Conservation (phyloP, 2,113 vertebrate species). For the Pao palembangensis region DNA sequence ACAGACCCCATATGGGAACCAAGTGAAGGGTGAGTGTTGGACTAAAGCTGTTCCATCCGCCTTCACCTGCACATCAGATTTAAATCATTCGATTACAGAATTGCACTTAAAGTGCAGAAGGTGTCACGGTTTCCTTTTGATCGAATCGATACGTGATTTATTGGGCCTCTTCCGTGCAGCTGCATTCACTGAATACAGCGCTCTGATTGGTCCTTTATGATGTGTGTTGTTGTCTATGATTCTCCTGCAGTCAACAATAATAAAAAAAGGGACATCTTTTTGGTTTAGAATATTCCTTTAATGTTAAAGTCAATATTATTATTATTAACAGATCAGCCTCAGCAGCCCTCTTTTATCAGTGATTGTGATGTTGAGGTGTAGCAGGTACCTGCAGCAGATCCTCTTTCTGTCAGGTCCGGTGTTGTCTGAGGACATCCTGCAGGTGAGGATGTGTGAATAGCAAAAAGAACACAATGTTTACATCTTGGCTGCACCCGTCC, state of each 20-base stretch:
- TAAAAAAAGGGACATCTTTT: background rate
- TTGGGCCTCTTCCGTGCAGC: constrained; percentile 18
- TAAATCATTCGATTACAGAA: background rate
- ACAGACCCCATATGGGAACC: constrained; percentile 36
- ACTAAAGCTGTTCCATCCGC: background rate
- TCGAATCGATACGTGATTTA: background rate
- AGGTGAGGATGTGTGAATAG: background rate
- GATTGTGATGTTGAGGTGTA: constrained; percentile 2
- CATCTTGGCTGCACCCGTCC: background rate
- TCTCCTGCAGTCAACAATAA: background rate
- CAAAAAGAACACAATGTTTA: background rate
- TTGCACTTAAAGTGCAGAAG: background rate
- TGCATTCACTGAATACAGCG: constrained; percentile 13
- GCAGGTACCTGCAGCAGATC: constrained; percentile 35
- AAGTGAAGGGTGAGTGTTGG: constrained; percentile 68
- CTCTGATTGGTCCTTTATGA: constrained; percentile 3
- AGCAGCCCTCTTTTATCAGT: background rate
- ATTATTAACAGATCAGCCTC: constrained; percentile 10
- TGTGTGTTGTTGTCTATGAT: constrained; percentile 2
- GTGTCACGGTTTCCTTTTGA: background rate
- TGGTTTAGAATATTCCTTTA: background rate
- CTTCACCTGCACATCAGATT: constrained; percentile 15
- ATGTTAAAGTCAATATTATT: constrained; percentile 2
- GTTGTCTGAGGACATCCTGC: background rate
- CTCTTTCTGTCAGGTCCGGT: background rate